Evolutionary conservation across 2,797 vertebrate genomes (phyloP), one percentile per base, ranked within the genome.

Genomic region (Enteromius argenteus): DNA sequence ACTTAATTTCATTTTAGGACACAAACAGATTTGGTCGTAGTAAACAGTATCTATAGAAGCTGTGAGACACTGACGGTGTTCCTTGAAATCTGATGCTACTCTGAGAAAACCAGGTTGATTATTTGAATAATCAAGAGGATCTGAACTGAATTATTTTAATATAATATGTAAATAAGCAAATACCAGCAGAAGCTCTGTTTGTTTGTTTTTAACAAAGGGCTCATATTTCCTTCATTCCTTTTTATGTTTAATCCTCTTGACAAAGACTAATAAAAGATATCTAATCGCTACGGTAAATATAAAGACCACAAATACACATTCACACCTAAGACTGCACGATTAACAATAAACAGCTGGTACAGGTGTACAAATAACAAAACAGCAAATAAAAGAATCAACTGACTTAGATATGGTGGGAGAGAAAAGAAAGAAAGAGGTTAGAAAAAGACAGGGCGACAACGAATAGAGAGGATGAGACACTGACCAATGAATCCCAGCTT

Each of bases 401-500:
- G 23, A 19, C 19, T 14, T 37, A 37, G 8, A 68, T 37, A 35
- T 21, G 1, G 30, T 46, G 6, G 17, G 21, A 66, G 15, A n/a
- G 27, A 32, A 46, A n/a, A 74, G 30, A 14, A 13, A 3, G 5
- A 27, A 23, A 69, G 56, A 64, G 14, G 2, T 56, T 11, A 71
- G 8, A 77, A 39, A 66, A 17, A 58, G 35, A 44, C 30, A 79
- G 14, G 19, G 67, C 7, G 44, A 30, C 1, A 46, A 14, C 27
- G 13, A 58, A 37, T 0, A 7, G n/a, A 69, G 8, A 60, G 17
- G 30, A 37, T 4, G 56, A 44, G n/a, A 75, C 13, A 90, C 94
- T 92, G 90, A 98, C 97, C 97, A 90, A 98, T 98, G 86, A 98
- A 97, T 67, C 97, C 97, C 80, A 98, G 96, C 27, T 94, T 92